Base-by-base conservation (phyloP, 2,113 vertebrate species). In the Phyllostomus hastatus region DNA sequence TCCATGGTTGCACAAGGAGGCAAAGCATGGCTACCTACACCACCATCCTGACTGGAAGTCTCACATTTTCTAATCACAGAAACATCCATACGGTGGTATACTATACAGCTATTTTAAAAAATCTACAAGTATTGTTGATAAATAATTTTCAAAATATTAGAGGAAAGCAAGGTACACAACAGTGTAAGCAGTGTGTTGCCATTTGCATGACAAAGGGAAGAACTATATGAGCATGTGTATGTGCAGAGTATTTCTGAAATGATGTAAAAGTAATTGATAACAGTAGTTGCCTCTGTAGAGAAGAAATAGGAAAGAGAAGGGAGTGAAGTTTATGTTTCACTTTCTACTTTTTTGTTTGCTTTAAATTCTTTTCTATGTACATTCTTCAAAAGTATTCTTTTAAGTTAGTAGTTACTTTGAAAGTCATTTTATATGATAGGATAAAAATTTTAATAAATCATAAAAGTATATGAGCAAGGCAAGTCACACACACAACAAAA, bases 91-190 rank as follows among this genome's bases (percentile, higher is more conserved):
- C 3, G 16, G 12, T 11, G 12, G 35, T 69, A 80, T 8, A 87
- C 38, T 87, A 90, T 72, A 78, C 17, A 83, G 48, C 28, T 91
- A 70, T 72, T 92, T 78, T 4, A 33, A 81, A 95, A 95, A 94
- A 66, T 28, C 75, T 87, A 43, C 26, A 64, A 64, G 28, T 64
- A 64, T 64, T 26, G 4, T 31, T 64, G 61, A 64, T 12, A 64
- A 72, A 70, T 76, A 10, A 72, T 70, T 95, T 90, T 78, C 12
- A 92, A 95, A 95, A 96, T 90, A 91, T 38, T 8, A 90, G 33
- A 90, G 91, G 16, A 69, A 76, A 93, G 31, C 48, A 90, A 95
- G 17, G 43, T 90, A 19, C 2, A 0, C 43, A 81, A 46, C 2
- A 66, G 15, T 85, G 4, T 73, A 61, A 78, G 24, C 48, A 91